phyloP scores from a whole-genome alignment of 2,888 invertebrate species.

The Bruchidius siliquastri region DNA sequence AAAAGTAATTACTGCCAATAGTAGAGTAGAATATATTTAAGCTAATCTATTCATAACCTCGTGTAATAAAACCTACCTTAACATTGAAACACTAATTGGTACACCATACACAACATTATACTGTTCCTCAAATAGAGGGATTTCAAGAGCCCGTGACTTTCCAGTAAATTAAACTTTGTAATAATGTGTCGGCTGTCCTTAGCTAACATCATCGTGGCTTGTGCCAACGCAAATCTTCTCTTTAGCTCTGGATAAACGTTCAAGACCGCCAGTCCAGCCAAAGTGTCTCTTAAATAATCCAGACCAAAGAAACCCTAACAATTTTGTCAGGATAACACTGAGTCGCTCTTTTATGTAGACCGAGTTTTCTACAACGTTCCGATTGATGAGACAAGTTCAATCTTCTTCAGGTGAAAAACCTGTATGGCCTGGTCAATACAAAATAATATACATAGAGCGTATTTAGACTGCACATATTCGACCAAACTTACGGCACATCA shows the following conservation, averaged over 20 bases:
- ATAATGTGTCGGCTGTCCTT: not conserved
- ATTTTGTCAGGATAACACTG: no score
- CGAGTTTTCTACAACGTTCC: no score
- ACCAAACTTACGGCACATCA: no score
- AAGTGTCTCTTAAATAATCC: not conserved
- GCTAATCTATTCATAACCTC: no score
- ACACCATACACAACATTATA: not conserved
- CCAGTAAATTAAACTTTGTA: not conserved
- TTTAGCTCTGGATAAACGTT: not conserved
- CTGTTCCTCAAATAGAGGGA: not conserved
- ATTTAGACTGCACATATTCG: no score
- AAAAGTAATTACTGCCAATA: no score
- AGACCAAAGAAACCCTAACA: not conserved
- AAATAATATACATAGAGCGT: no score
- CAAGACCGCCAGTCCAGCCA: not conserved
- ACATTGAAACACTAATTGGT: not conserved
- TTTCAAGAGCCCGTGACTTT: not conserved
- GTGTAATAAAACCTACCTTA: not conserved
- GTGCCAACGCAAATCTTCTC: not conserved
- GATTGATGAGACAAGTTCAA: no score
- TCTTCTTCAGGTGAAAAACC: no score
- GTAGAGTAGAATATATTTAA: no score
- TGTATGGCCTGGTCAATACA: no score
- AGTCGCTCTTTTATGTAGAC: no score
- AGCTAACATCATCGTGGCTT: not conserved